Base-by-base conservation (phyloP, 2,113 vertebrate species). In the Lepus timidus region DNA sequence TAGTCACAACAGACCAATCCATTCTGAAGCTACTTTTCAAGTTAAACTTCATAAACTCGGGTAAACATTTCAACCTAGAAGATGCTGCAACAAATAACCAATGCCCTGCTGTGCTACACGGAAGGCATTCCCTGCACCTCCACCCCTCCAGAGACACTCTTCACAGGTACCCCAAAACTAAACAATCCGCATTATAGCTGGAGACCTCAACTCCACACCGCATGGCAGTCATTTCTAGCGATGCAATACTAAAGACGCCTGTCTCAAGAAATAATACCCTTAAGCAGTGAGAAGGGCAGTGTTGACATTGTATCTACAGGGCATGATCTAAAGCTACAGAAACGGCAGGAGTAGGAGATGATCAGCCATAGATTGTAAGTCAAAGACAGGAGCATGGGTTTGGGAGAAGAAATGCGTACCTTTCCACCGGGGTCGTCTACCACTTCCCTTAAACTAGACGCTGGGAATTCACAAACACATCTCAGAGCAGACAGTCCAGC, bases 401-500 rank as follows among this genome's bases (percentile, higher is more conserved):
- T 20, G 44, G n/a, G 76, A 93, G 22, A 27, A 84, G 51, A 94
- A 85, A 85, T 13, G 52, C 23, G 33, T 75, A 55, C 55, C 68
- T 93, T 94, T 80, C 39, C 51, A 33, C 31, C 31, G 51, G 23
- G 11, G 44, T 14, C 83, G n/a, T 70, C 58, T 51, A 65, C 31
- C 16, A 29, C 62, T 70, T 82, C 86, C 81, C 94, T 88, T 92
- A 88, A 88, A 79, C 84, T 89, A 85, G 83, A 90, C 22, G 75
- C 65, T 81, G 23, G 76, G 64, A 39, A 62, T 36, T 44, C 68
- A 88, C 20, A 82, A 70, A 33, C 81, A 71, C 71, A 49, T 71
- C 78, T 85, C 62, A 79, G 81, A 80, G 80, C 44, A 85, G 85
- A 94, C 97, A 97, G 93, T 88, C 44, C 14, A 88, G 76, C 23